Percentiles rank a stretch among this genome's conserved stretches.
These are phyloP conservation scores for Asbolus verrucosus DNA, from an alignment of 1,140 invertebrate genomes.

Conservation along the genomic window DNA sequence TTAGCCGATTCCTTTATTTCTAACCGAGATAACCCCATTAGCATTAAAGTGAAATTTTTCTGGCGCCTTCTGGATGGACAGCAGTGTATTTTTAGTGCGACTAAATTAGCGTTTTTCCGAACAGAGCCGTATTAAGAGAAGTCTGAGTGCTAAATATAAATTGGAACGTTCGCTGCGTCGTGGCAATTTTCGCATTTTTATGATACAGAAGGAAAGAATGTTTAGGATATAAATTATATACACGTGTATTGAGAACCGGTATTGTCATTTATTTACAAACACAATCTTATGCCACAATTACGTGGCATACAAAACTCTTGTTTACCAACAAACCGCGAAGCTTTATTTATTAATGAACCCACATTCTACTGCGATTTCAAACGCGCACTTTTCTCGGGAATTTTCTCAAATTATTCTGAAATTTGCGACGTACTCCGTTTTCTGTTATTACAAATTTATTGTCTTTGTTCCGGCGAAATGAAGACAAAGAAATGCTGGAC, in stretches of 20 bases:
- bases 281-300: slow-evolving; percentile 44
- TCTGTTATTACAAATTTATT: too few relatives aligned
- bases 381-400: slow-evolving; percentile 30
- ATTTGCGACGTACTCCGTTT: too few relatives aligned
- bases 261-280: slow-evolving; percentile 46
- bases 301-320: slow-evolving; percentile 41
- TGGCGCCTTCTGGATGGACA: background rate
- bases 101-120: background rate
- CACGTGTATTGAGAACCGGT: slow-evolving; percentile 27
- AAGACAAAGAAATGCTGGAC: too few relatives aligned
- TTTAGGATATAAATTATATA: slow-evolving; percentile 15
- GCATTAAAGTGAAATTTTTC: slow-evolving; percentile 26
- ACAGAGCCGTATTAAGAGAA: background rate
- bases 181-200: too few relatives aligned
- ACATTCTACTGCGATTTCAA: slow-evolving; percentile 31
- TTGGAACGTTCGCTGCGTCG: too few relatives aligned
- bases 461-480: too few relatives aligned
- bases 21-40: slow-evolving; percentile 24
- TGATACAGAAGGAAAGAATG: background rate
- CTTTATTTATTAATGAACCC: slow-evolving; percentile 46
- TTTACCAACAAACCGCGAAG: slow-evolving; percentile 46
- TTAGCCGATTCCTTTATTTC: slow-evolving; percentile 6
- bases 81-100: background rate
- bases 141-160: too few relatives aligned
- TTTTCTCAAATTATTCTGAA: slow-evolving; percentile 9